A percentile compares a stretch with the other conserved stretches of the same genome.
phyloP scores from a whole-genome alignment of 2,888 invertebrate genomes.

The Zonitis immaculata region DNA sequence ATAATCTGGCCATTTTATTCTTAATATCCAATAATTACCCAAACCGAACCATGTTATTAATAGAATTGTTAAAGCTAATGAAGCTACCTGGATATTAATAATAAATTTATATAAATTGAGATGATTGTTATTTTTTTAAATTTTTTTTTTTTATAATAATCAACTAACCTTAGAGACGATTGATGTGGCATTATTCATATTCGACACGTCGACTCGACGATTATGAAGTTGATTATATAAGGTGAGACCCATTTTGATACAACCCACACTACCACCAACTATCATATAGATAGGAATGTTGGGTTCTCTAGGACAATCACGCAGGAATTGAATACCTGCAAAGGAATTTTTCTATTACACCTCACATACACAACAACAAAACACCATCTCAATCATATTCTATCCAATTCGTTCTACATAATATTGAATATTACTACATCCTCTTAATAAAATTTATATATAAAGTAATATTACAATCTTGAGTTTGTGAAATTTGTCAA shows the following conservation, averaged over 20 bases:
- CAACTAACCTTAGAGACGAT: slow-evolving; percentile 51
- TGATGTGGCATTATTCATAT: slow-evolving; percentile 50
- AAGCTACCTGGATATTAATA: slow-evolving; percentile 49
- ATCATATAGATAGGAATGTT: slow-evolving; percentile 78
- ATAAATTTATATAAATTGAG: neutral
- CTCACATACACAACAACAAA: neutral
- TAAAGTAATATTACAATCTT: too few relatives aligned
- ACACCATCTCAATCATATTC: neutral
- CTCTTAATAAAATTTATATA: too few relatives aligned
- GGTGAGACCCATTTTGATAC: slow-evolving; percentile 64
- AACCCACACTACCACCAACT: slow-evolving; percentile 74
- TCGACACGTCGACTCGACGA: slow-evolving; percentile 45
- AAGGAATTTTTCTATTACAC: slow-evolving; percentile 1
- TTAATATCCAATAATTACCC: slow-evolving; percentile 75
- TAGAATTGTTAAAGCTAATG: slow-evolving; percentile 63
- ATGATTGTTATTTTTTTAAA: too few relatives aligned
- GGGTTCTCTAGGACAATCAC: slow-evolving; percentile 74
- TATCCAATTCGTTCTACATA: too few relatives aligned
- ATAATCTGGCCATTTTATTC: slow-evolving; percentile 73
- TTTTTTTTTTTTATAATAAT: too few relatives aligned
- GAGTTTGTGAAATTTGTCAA: too few relatives aligned
- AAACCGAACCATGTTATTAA: slow-evolving; percentile 70
- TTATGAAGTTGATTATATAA: slow-evolving; percentile 63
- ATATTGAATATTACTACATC: too few relatives aligned
- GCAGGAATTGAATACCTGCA: slow-evolving; percentile 73